Evolutionary conservation across 2,888 invertebrate species (phyloP).

Genomic region (Ectemnius continuus): DNA sequence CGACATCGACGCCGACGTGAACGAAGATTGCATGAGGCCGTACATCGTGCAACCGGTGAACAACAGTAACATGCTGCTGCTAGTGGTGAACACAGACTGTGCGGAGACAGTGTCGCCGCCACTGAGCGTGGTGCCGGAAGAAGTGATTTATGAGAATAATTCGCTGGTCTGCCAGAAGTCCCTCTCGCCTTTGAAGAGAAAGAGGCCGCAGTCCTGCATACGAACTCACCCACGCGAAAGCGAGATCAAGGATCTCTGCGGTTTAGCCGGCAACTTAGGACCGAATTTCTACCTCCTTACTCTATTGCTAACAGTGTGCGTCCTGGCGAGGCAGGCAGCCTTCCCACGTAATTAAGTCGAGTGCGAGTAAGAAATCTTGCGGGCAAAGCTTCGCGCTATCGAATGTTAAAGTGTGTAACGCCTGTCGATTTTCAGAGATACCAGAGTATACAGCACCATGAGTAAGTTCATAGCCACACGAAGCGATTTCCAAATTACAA

Average conservation of each 20-base stretch:
- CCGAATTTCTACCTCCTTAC: slow-evolving; percentile 57
- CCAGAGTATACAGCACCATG: too few relatives aligned
- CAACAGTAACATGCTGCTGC: slow-evolving; percentile 87
- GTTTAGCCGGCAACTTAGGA: slow-evolving; percentile 59
- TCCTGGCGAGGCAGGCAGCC: slow-evolving; percentile 14
- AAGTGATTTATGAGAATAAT: slow-evolving; percentile 79
- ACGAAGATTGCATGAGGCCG: slow-evolving; percentile 78
- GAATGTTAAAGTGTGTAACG: too few relatives aligned
- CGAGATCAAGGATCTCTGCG: slow-evolving; percentile 75
- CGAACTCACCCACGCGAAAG: slow-evolving; percentile 87
- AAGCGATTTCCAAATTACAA: too few relatives aligned
- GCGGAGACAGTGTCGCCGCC: slow-evolving; percentile 78
- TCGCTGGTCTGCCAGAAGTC: slow-evolving; percentile 82
- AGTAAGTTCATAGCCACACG: too few relatives aligned
- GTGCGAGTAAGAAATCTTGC: not conserved
- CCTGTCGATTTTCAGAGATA: too few relatives aligned
- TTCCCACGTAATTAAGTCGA: slow-evolving; percentile 23
- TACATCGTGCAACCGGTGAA: slow-evolving; percentile 88
- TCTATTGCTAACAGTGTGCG: slow-evolving; percentile 31
- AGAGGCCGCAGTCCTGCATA: slow-evolving; percentile 87
- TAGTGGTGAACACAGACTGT: slow-evolving; percentile 86
- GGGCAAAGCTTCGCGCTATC: too few relatives aligned
- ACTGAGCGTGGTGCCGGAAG: slow-evolving; percentile 76
- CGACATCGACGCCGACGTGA: slow-evolving; percentile 63
- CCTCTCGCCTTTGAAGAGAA: slow-evolving; percentile 83